Percentiles rank a stretch among this genome's conserved stretches.
Evolutionary conservation across 2,797 vertebrate genomes (phyloP).

Genomic region (Iguana delicatissima): DNA sequence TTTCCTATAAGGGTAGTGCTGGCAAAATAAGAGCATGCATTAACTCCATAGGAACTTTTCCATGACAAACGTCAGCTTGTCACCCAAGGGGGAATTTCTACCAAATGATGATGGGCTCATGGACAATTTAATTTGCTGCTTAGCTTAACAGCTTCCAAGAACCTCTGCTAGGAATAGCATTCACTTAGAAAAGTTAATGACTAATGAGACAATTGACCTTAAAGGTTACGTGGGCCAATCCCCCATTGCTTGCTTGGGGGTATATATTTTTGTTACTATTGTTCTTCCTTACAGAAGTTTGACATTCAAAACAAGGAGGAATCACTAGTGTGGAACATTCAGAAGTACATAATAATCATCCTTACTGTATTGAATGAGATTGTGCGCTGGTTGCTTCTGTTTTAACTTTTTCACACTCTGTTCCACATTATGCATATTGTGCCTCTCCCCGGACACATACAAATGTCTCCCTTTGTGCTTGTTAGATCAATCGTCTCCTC

Average conservation of each 20-base stretch:
- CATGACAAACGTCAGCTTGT: constrained; percentile 74
- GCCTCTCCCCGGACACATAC: neutral
- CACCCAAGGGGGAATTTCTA: constrained; percentile 79
- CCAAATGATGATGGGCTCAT: constrained; percentile 77
- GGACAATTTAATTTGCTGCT: constrained; percentile 88
- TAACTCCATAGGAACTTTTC: constrained; percentile 60
- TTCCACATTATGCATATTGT: neutral
- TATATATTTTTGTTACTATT: constrained; percentile 66
- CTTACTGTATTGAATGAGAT: neutral
- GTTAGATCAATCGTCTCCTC: neutral
- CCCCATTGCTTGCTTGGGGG: constrained; percentile 78
- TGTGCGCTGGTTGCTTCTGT: neutral
- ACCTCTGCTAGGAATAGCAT: constrained; percentile 79
- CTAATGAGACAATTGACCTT: constrained; percentile 86
- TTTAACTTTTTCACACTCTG: neutral
- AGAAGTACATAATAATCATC: neutral
- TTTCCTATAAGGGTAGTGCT: constrained; percentile 69
- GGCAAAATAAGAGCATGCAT: constrained; percentile 61
- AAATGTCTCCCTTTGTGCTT: neutral
- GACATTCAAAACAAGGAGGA: constrained; percentile 50
- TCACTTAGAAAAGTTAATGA: constrained; percentile 74
- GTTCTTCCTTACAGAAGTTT: constrained; percentile 61
- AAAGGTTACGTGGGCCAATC: constrained; percentile 78
- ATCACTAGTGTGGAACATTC: constrained; percentile 21
- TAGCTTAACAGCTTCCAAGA: constrained; percentile 85